Base-by-base conservation (phyloP, 2,888 invertebrate genomes). In the Ichneumoninae sp. region DNA sequence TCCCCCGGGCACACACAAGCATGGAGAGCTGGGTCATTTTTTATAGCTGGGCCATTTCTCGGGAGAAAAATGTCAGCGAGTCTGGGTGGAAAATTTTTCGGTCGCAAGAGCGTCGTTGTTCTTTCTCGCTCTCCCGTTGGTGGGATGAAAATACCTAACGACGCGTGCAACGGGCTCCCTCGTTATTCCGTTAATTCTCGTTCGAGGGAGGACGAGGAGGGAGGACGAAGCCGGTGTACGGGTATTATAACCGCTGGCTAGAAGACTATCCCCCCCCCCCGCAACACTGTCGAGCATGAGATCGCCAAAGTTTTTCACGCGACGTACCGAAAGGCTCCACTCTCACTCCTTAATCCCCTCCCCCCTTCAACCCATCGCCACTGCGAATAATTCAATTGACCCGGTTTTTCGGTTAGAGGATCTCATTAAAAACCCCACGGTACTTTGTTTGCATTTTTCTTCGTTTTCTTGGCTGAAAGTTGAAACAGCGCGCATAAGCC, bases 301-400 rank as follows among this genome's bases (percentile, higher is more conserved):
- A 66, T 75, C 65, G 65, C 75, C 65, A 66, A 75, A 75, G 71
- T 80, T 74, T 76, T 62, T 72, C 66, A 22, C 68, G 57, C 30
- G 44, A 76, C 13, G 68, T 80, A 66, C 75, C 75, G 50, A 65
- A 75, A 75, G 40, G 66, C 26, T 40, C 22, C 36, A 54, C 26
- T 3, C 36, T 52, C 33, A 16, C 33, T 44, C 22, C 47, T 65
- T 66, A n/a, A 33, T 13, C 36, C 26, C 52, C 13, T 13, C 36
- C 26, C 52, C 13, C 60, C 26, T 5, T 19, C n/a, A 22, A 54
- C 60, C 47, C 40, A 40, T 44, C 26, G 36, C 44, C 26, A 52
- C 76, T 10, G 52, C 85, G 88, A 87, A 88, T 87, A 87, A 89
- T 86, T 87, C 86, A 88, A 89, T 89, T 84, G 86, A 88, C 85